Conservation (phyloP, 2,888 invertebrate species). For the Phyllotreta striolata region DNA sequence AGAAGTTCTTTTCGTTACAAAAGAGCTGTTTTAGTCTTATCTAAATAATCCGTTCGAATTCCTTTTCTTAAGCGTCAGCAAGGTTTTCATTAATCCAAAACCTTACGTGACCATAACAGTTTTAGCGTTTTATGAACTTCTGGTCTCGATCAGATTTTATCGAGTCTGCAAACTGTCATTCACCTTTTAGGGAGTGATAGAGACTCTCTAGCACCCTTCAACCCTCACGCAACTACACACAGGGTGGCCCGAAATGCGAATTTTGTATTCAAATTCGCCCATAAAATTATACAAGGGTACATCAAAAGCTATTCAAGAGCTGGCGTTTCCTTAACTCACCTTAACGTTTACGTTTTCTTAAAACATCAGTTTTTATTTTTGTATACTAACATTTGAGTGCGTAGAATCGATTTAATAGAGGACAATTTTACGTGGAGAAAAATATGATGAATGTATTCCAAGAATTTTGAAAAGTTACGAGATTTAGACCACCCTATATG, state of each 20-base stretch:
- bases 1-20: conserved; percentile 4
- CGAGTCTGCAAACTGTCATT: conserved; percentile 23
- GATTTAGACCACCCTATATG: conserved; percentile 4
- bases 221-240: conserved; percentile 15
- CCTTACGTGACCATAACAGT: conserved; percentile 20
- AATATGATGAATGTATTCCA: neutral
- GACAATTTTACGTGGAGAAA: neutral
- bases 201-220: conserved; percentile 30
- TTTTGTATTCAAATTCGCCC: neutral
- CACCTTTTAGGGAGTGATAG: conserved; percentile 28
- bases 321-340: no score
- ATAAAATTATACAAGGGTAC: no score
- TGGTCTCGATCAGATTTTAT: conserved; percentile 21
- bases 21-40: conserved; percentile 13
- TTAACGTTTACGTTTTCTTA: no score
- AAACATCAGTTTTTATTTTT: no score
- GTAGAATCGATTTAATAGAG: no score
- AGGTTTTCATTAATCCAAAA: conserved; percentile 18
- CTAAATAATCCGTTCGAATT: conserved; percentile 18
- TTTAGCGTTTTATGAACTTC: conserved; percentile 20
- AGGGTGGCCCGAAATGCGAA: conserved; percentile 1
- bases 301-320: no score
- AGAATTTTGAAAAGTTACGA: neutral
- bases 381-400: no score
- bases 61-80: conserved; percentile 19